Evolutionary conservation across 2,888 invertebrate genomes (phyloP), one percentile per base, ranked within the genome.

Genomic region (Heliconius sara): DNA sequence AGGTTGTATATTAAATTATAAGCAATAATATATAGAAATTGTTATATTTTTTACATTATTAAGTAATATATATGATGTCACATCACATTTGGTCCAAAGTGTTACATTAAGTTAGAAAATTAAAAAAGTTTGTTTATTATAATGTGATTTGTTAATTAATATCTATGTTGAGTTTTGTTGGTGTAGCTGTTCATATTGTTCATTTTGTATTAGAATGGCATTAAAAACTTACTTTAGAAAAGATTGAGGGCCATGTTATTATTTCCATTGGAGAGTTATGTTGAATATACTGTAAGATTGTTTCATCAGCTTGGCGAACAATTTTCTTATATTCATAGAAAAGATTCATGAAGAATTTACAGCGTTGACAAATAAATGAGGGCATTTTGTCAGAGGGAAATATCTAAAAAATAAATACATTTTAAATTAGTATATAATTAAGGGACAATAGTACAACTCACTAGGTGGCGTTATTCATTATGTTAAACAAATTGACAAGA

Each of bases 291-390:
- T 97, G 96, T 80, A 97, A 95, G 12, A 97, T 91, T 1, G 96
- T 95, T 84, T 97, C 97, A 88, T 98, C 97, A 0, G 97, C 96
- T 87, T 96, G 96, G 83, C 97, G 97, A 85, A 97, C 97, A 87
- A 97, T 96, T 80, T 97, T 96, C 88, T 97, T 98, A 86, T 97
- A 98, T 78, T 96, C 96, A 91, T 97, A 97, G 74, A 96, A 96
- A 81, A 97, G 94, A 80, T 96, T 96, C 87, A 97, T 96, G 84
- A 97, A 96, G 86, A 96, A 93, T 39, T 96, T 96, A 86, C 98
- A 98, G 66, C 95, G 95, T 65, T 93, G 95, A 88, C 98, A 98
- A 81, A 98, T 97, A 86, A 95, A 96, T 76, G 96, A 94, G 2
- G 97, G 97, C 97, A 97, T 97, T 83, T 96, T 97, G 90, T 98